These are phyloP conservation scores for Semicossyphus pulcher DNA, from an alignment of 2,113 vertebrate genomes.

Conservation along the genomic window DNA sequence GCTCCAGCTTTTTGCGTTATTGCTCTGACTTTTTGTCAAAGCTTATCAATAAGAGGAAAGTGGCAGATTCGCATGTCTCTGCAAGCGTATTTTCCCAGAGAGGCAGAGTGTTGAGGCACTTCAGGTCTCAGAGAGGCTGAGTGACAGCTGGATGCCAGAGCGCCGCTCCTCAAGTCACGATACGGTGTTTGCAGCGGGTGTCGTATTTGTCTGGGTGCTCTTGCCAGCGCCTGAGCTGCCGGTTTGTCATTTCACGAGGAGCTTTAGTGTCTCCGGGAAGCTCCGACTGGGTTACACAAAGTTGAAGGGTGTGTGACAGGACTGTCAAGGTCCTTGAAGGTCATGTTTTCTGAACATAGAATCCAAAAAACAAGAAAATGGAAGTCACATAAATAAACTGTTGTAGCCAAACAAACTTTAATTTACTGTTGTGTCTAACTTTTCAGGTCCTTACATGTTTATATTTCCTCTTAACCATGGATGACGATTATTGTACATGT, in stretches of 20 bases:
- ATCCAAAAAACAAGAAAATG: not conserved
- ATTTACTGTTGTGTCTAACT: not conserved
- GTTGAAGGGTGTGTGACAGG: conserved; percentile 42
- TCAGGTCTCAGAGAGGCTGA: conserved; percentile 34
- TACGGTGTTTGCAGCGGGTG: conserved; percentile 42
- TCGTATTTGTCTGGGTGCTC: conserved; percentile 47
- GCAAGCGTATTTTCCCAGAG: conserved; percentile 47
- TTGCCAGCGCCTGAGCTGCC: conserved; percentile 36
- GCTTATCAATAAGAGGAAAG: conserved; percentile 65
- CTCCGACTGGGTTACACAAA: conserved; percentile 20
- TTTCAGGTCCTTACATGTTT: not conserved
- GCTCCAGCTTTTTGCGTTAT: conserved; percentile 48
- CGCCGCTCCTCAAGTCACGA: conserved; percentile 37
- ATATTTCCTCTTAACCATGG: too few species aligned
- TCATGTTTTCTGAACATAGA: conserved; percentile 24
- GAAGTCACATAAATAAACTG: not conserved
- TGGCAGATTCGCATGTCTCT: conserved; percentile 65
- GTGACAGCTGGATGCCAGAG: conserved; percentile 57
- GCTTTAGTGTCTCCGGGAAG: conserved; percentile 49
- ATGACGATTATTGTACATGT: not conserved
- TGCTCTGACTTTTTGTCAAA: conserved; percentile 54
- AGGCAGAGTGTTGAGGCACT: conserved; percentile 36
- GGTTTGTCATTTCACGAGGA: conserved; percentile 41
- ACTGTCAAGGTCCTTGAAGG: conserved; percentile 33
- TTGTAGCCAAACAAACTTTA: not conserved